Conservation (phyloP, 2,113 vertebrate species). For the Onychostoma macrolepis region DNA sequence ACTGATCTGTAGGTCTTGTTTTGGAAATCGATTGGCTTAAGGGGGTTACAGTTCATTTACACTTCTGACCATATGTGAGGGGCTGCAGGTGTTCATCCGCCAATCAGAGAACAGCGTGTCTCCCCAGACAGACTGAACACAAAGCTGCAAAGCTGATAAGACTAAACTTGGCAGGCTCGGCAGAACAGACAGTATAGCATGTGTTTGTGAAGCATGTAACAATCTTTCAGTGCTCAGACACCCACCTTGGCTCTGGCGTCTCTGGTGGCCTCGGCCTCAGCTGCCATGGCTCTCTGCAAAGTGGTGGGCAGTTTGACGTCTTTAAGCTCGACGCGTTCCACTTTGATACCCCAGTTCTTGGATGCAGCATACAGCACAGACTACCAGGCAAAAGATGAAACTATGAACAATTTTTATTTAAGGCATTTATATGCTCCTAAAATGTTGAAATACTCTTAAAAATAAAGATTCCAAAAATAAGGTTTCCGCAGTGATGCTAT, state of each 20-base stretch:
- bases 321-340: conserved; percentile 70
- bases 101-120: conserved; percentile 23
- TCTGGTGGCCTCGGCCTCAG: conserved; percentile 69
- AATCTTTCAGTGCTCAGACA: conserved; percentile 16
- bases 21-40: conserved; percentile 19
- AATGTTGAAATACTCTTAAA: neutral
- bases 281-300: conserved; percentile 70
- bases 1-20: neutral
- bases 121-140: conserved; percentile 39
- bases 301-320: conserved; percentile 62
- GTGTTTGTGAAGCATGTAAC: conserved; percentile 37
- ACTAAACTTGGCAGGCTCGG: conserved; percentile 21
- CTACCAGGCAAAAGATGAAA: conserved; percentile 50
- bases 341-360: conserved; percentile 69
- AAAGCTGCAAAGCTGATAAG: conserved; percentile 51
- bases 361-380: conserved; percentile 55
- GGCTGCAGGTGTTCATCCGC: conserved; percentile 2
- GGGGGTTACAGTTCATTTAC: conserved; percentile 20
- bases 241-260: conserved; percentile 69
- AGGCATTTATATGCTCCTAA: neutral
- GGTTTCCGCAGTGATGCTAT: neutral
- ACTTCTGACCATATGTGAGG: neutral
- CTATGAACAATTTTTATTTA: neutral
- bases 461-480: neutral
- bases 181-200: neutral